These are phyloP conservation scores for Morelia viridis DNA, from an alignment of 2,797 vertebrate species.

Conservation along the genomic window DNA sequence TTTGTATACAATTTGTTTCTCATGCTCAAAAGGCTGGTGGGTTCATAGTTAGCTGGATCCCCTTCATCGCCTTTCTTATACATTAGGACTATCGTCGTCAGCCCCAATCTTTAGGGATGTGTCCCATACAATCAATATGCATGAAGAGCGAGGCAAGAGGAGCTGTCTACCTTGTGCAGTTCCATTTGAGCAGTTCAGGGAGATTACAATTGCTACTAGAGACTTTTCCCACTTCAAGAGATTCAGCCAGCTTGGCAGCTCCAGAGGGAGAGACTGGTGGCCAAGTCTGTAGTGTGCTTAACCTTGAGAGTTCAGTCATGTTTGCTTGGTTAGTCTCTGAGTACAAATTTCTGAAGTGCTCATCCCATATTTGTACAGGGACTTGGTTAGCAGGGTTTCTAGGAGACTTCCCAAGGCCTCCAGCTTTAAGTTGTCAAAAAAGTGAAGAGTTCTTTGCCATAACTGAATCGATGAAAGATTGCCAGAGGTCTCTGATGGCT, in stretches of 20 bases:
- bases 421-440: neutral
- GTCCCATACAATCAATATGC: too few relatives aligned
- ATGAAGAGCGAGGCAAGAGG: neutral
- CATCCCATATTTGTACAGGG: neutral
- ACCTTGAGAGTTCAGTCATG: neutral
- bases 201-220: neutral
- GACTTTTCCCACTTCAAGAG: neutral
- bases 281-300: neutral
- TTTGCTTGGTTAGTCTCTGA: neutral
- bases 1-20: neutral
- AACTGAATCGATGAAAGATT: neutral
- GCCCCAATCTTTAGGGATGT: neutral
- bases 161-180: neutral
- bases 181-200: neutral
- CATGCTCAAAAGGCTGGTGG: neutral
- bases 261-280: neutral
- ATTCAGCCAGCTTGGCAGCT: neutral
- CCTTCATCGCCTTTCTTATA: neutral
- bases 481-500: neutral
- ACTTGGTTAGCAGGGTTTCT: neutral
- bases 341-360: neutral
- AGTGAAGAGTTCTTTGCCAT: neutral
- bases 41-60: neutral
- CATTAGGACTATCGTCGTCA: neutral
- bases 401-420: neutral